Conservation (phyloP, 2,888 invertebrate genomes). For the Pediacus dermestoides region DNA sequence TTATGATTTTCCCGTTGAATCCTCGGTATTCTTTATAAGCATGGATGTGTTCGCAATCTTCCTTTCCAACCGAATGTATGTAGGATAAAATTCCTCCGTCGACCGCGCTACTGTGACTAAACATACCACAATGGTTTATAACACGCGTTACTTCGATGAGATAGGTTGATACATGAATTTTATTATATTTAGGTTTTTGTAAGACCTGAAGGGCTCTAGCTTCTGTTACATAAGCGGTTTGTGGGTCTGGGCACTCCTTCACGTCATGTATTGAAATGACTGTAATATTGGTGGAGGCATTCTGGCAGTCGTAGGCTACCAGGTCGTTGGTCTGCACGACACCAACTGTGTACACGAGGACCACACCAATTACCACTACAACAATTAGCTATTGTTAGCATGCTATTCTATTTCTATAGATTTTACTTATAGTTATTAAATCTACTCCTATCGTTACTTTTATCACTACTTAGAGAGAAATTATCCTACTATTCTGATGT, state of each 20-base stretch:
- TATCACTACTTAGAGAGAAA: no score
- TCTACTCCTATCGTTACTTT: no score
- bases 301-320: conserved; percentile 3
- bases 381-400: no score
- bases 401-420: no score
- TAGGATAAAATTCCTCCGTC: neutral
- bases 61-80: conserved; percentile 2
- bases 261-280: conserved; percentile 2
- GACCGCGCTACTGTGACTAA: neutral
- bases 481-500: no score
- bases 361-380: no score
- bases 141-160: neutral
- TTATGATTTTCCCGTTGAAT: neutral
- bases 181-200: neutral
- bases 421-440: no score
- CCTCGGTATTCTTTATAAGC: conserved; percentile 4
- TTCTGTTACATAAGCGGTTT: neutral
- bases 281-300: conserved; percentile 2
- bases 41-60: conserved; percentile 4
- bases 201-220: neutral
- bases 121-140: conserved; percentile 3
- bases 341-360: no score
- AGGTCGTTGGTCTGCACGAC: no score
- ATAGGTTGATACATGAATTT: conserved; percentile 2
- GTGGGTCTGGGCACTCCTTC: neutral